phyloP scores from a whole-genome alignment of 2,113 vertebrate genomes.

The Machaerirhynchus nigripectus region DNA sequence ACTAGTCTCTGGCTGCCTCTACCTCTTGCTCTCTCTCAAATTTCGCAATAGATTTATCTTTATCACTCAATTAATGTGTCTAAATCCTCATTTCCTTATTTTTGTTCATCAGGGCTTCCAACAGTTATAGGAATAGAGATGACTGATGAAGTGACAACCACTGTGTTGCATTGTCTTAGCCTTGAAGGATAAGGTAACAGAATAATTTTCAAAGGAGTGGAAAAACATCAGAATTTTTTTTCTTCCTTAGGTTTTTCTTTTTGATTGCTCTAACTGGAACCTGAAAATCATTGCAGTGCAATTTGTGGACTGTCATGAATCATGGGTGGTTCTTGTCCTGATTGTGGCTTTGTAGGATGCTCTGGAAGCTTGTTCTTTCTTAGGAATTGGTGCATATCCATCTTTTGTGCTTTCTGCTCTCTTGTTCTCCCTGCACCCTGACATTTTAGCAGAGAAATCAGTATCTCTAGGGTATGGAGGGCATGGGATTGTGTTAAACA shows the following conservation, averaged over 20 bases:
- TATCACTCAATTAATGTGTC: neutral
- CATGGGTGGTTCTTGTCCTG: neutral
- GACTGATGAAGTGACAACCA: neutral
- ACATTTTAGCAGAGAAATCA: neutral
- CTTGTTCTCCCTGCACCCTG: neutral
- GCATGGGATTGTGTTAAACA: neutral
- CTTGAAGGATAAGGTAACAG: neutral
- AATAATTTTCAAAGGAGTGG: neutral
- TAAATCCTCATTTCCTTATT: neutral
- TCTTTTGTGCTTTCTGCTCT: neutral
- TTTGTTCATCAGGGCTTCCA: neutral
- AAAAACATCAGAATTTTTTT: neutral
- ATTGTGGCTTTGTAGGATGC: neutral
- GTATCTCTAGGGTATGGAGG: neutral
- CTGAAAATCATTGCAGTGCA: neutral
- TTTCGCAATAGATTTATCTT: neutral
- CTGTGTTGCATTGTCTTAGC: rapidly evolving
- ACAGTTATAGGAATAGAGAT: neutral
- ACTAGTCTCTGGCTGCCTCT: neutral
- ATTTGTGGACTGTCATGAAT: neutral
- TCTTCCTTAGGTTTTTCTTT: neutral
- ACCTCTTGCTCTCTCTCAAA: neutral
- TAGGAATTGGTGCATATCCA: neutral
- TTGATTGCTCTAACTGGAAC: neutral
- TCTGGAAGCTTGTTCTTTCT: neutral